phyloP scores from a whole-genome alignment of 2,113 vertebrate genomes.

The Antechinus flavipes region DNA sequence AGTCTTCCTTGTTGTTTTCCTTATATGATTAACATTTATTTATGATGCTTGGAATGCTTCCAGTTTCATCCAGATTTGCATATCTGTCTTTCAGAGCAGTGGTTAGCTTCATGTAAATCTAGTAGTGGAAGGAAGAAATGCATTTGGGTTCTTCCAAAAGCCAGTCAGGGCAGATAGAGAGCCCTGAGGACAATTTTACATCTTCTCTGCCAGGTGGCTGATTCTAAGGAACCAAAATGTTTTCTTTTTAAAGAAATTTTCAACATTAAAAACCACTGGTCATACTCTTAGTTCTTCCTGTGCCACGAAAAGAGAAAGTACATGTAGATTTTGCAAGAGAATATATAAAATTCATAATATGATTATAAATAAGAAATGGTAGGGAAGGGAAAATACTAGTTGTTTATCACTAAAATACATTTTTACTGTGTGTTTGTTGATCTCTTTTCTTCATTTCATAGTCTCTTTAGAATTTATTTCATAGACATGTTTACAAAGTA shows the following conservation, averaged over 20 bases:
- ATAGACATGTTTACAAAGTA: conserved; percentile 19
- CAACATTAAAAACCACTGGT: not conserved
- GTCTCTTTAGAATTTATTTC: conserved; percentile 19
- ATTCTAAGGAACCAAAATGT: conserved; percentile 17
- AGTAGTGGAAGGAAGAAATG: not conserved
- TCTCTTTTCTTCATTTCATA: not conserved
- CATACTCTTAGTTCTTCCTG: not conserved
- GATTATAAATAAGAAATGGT: conserved; percentile 14
- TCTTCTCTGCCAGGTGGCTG: not conserved
- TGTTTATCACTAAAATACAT: conserved; percentile 14
- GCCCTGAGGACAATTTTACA: conserved; percentile 9
- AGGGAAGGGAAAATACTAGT: not conserved
- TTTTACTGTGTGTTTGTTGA: not conserved
- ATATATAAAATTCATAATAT: not conserved
- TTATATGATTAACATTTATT: conserved; percentile 86
- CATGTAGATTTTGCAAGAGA: not conserved
- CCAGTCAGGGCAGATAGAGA: not conserved
- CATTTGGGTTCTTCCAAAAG: conserved; percentile 10
- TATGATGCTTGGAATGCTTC: conserved; percentile 83
- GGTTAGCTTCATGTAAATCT: conserved; percentile 64
- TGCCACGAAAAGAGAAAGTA: not conserved
- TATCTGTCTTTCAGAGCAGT: conserved; percentile 78
- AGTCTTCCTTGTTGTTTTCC: conserved; percentile 87
- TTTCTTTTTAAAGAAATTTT: conserved; percentile 27
- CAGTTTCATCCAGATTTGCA: conserved; percentile 80